Conservation (phyloP, 2,797 vertebrate species). For the Gymnothorax javanicus region DNA sequence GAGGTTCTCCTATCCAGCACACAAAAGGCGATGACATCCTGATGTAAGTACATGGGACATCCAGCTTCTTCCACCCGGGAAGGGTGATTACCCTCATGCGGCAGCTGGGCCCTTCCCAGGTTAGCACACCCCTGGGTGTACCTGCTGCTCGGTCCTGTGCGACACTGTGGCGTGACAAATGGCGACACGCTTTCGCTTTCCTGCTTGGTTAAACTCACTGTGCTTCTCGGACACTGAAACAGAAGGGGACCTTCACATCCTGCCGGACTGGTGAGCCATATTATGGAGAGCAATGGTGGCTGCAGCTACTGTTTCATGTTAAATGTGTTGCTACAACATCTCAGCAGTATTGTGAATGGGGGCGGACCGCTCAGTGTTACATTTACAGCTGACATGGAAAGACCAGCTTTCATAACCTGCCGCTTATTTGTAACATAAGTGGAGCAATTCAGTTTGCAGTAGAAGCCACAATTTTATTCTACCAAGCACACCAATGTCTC, state of each 20-base stretch:
- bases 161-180: constrained; percentile 72
- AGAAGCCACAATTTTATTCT: not conserved
- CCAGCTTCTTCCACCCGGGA: constrained; percentile 63
- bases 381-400: not conserved
- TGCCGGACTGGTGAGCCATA: constrained; percentile 54
- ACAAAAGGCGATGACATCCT: constrained; percentile 46
- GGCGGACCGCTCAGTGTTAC: not conserved
- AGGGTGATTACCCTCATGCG: constrained; percentile 61
- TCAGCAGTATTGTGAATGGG: constrained; percentile 11
- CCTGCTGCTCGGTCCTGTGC: constrained; percentile 71
- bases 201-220: constrained; percentile 61
- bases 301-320: not conserved
- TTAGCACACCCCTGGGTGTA: constrained; percentile 64
- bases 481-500: not conserved
- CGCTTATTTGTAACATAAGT: not conserved
- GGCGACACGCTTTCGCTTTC: constrained; percentile 71
- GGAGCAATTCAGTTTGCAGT: not conserved
- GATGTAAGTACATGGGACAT: constrained; percentile 62
- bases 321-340: not conserved
- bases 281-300: constrained; percentile 16
- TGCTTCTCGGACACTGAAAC: constrained; percentile 61
- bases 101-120: constrained; percentile 60
- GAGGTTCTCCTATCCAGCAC: constrained; percentile 60
- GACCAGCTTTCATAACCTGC: not conserved
- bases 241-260: constrained; percentile 61